Evolutionary conservation across 1,140 invertebrate species (phyloP), one percentile per base, ranked within the genome.

Genomic region (Diprion similis): DNA sequence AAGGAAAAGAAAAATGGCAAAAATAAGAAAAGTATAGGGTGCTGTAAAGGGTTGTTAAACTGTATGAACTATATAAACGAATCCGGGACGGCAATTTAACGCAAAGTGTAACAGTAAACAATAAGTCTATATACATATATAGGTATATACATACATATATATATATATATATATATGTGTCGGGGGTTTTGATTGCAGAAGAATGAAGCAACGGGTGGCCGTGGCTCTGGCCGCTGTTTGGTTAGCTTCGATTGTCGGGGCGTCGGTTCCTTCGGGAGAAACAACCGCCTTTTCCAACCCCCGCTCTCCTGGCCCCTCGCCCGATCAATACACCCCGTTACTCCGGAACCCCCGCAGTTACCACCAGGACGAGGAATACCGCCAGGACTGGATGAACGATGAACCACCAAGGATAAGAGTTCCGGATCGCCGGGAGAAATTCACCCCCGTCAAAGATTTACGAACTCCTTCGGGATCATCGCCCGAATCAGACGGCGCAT

Each of bases 241-340:
- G 82, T 80, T 85, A 76, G 78, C 74, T 74, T 77, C 79, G 75
- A 75, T 78, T 77, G 79, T 80, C 78, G 80, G 77, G 76, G 75
- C 81, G 75, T 76, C 83, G 76, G 51, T 59, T 59, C 51, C 51
- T 11, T 59, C 51, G n/a, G 51, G 51, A 59, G 74, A 73, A 73
- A 75, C 76, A 68, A 77, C 80, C 73, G 77, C 75, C 78, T 74
- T 77, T n/a, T 68, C 17, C 66, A 68, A 10, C 73, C 78, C 75
- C 59, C 72, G 71, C 71, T 75, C 74, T 73, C 8, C 51, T 71
- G 78, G 72, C 73, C 81, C 82, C 77, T 77, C 76, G 73, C 73
- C 75, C 83, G 85, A 86, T 87, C 86, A 87, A 87, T 87, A 87
- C 84, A 81, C 80, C 80, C 81, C 82, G 79, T 78, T 78, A 71